phyloP scores from a whole-genome alignment of 1,140 invertebrate genomes.

The Gryon sp. region DNA sequence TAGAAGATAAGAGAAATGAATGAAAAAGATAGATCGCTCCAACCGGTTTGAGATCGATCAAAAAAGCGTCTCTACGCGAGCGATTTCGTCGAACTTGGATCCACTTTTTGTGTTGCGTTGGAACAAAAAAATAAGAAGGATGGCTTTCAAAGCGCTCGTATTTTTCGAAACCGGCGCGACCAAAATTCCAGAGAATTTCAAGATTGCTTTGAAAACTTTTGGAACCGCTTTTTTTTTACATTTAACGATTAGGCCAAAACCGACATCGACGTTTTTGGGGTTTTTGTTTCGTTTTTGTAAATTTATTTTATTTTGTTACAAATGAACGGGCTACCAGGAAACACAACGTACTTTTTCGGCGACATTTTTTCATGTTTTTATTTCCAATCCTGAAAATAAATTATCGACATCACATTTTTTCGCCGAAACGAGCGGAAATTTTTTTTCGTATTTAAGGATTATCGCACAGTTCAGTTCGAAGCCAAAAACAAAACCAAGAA shows the following conservation, averaged over 20 bases:
- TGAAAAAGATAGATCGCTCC: constrained; percentile 47
- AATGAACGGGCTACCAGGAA: neutral
- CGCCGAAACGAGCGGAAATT: neutral
- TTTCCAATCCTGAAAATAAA: constrained; percentile 6
- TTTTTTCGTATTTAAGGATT: neutral
- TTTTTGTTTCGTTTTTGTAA: no score
- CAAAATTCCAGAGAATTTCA: constrained; percentile 11
- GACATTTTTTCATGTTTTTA: neutral
- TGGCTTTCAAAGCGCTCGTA: constrained; percentile 12
- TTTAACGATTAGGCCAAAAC: neutral
- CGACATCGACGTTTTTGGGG: neutral
- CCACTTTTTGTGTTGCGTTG: constrained; percentile 1
- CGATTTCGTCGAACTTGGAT: constrained; percentile 26
- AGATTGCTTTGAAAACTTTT: constrained; percentile 9
- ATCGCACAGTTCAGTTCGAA: neutral
- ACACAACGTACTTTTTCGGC: constrained; percentile 1
- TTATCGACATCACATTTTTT: constrained; percentile 7
- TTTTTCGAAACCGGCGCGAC: constrained; percentile 12
- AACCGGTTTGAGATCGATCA: constrained; percentile 54
- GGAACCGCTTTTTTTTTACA: neutral
- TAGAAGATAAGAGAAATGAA: constrained; percentile 36
- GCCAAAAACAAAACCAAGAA: neutral
- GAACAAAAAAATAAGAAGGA: constrained; percentile 16
- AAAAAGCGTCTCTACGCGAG: constrained; percentile 35
- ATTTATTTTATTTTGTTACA: no score